Evolutionary conservation across 2,888 invertebrate genomes (phyloP), one percentile per base, ranked within the genome.

Genomic region (Drosophila mercatorum): DNA sequence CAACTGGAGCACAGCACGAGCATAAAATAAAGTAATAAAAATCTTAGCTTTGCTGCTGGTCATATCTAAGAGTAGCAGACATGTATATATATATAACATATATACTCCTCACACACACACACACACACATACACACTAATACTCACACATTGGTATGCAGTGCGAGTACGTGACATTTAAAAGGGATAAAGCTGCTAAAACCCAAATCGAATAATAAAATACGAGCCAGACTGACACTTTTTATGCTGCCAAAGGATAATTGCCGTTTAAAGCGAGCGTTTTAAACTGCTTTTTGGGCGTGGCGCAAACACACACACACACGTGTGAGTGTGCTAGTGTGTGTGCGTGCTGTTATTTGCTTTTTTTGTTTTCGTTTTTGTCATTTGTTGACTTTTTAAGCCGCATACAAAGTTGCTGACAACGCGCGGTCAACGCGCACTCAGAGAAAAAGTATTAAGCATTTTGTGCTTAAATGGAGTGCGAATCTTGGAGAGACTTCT

Each of bases 1-100:
- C 69, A 60, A 61, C 68, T 58, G 60, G 52, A 63, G 61, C 63
- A 53, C 38, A 68, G 70, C 72, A 86, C 64, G 67, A 87, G 84
- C 88, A 89, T 85, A 87, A 85, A 85, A 85, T 85, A 89, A 79
- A 85, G 84, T 87, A 89, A 85, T 85, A 85, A 89, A 85, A 85
- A 87, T 85, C 89, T 84, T 79, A 84, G 71, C 77, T 83, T 44
- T 72, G 59, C 81, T 66, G 65, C 74, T 78, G 78, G 70, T 68
- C 80, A 81, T 89, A 84, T 87, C 89, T 81, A 64, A 71, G 72
- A 73, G 88, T 61, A 65, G 73, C 84, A 84, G 84, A 83, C 84
- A 83, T 80, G 75, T 86, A 75, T 73, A 75, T 72, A 73, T 85
- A 78, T 71, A 75, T 68, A 58, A 68, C 38, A 60, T 53, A 60